Evolutionary conservation across 1,140 invertebrate species (phyloP), one percentile per base, ranked within the genome.

Genomic region (Homalodisca vitripennis): DNA sequence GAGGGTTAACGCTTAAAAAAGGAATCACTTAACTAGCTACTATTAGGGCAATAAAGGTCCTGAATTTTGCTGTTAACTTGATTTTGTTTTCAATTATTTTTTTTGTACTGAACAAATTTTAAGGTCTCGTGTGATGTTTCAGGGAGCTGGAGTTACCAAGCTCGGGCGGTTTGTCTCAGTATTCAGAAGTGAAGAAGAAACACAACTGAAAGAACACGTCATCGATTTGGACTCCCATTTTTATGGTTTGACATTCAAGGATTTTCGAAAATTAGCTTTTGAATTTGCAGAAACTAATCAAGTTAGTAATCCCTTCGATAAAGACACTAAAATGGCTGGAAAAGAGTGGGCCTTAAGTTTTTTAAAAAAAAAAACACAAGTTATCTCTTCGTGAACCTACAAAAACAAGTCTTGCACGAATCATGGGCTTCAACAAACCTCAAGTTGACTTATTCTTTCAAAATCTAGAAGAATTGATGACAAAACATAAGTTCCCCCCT

Each of bases 221-320:
- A 31, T 62, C 30, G 20, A 30, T 31, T 31, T 62, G 57, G 57
- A 62, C 57, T 29, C 26, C 13, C 57, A 62, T 31, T 62, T 62
- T 62, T 62, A 62, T 62, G 27, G 27, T 27, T 62, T 62, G 57
- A 62, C 57, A 29, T 62, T 62, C 30, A 62, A 62, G 30, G 57
- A 62, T 62, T 62, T 62, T 14, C 57, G 48, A n/a, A 53, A 53
- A 14, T 53, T 53, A 53, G 48, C 48, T 14, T 53, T 53, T 53
- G 12, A 53, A 53, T 53, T 53, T 53, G 48, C 48, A 12, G 48
- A 53, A 53, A 53, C 48, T 14, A 53, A 53, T 53, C 12, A 24
- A 53, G 20, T 53, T 53, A 53, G 48, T 24, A 53, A 53, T 22
- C 48, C 22, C 6, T 53, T 53, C 20, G 22, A 53, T 22, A 53